Conservation (phyloP, 1,140 invertebrate species). For the Pogonus chalceus region DNA sequence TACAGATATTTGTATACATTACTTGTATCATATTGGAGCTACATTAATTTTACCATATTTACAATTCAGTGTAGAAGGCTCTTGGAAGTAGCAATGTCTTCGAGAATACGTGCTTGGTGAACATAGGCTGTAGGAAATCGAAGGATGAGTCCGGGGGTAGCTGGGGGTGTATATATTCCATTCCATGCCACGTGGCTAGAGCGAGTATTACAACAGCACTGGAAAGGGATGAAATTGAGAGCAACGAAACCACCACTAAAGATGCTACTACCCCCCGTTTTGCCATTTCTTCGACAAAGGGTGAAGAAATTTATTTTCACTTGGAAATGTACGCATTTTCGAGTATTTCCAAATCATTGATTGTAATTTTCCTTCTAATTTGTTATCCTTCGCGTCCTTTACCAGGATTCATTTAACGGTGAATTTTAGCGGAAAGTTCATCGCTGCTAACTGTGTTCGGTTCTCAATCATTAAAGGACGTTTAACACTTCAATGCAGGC, state of each 20-base stretch:
- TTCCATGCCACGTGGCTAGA: no score
- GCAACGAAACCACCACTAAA: not conserved
- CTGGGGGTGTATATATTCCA: no score
- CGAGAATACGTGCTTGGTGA: not conserved
- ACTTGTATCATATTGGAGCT: not conserved
- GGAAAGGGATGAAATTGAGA: not conserved
- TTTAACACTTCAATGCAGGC: no score
- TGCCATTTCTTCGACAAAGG: not conserved
- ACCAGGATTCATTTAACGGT: not conserved
- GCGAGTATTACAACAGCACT: not conserved
- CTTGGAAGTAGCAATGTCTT: not conserved
- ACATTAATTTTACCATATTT: not conserved
- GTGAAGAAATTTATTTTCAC: not conserved
- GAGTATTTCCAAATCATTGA: slow-evolving; percentile 12
- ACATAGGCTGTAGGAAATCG: not conserved
- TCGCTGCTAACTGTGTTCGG: no score
- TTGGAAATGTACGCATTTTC: not conserved
- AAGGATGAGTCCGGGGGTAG: not conserved
- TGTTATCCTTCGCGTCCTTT: not conserved
- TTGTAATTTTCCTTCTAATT: slow-evolving; percentile 13
- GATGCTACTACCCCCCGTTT: not conserved
- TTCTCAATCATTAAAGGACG: no score
- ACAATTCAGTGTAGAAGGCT: not conserved
- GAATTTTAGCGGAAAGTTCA: not conserved
- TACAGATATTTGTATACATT: not conserved